Evolutionary conservation across 2,888 invertebrate genomes (phyloP).

Genomic region (Mallateleia sp.): DNA sequence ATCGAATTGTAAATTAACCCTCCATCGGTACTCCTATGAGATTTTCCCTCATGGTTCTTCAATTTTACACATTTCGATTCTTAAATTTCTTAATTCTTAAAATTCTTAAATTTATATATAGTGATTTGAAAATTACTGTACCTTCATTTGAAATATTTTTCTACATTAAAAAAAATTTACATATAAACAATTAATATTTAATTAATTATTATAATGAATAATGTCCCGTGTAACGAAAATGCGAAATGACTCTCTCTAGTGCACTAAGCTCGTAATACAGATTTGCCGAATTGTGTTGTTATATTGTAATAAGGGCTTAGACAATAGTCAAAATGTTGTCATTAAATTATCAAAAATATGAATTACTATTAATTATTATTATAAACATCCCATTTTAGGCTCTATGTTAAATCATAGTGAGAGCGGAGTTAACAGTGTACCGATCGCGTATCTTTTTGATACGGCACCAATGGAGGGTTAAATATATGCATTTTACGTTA

Average conservation of each 20-base stretch:
- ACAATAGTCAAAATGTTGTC: too few relatives aligned
- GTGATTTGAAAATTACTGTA: neutral
- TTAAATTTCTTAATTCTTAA: too few relatives aligned
- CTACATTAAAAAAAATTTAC: conserved; percentile 1
- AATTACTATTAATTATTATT: too few relatives aligned
- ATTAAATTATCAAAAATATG: too few relatives aligned
- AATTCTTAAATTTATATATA: neutral
- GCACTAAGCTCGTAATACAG: neutral
- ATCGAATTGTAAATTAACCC: neutral
- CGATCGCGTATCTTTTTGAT: too few relatives aligned
- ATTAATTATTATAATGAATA: neutral
- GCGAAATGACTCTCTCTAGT: neutral
- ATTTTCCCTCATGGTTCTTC: neutral
- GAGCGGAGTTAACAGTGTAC: too few relatives aligned
- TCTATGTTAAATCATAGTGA: too few relatives aligned
- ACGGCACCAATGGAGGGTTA: too few relatives aligned
- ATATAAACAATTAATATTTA: neutral
- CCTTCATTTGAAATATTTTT: neutral
- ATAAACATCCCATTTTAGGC: too few relatives aligned
- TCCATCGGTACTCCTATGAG: neutral
- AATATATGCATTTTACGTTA: too few relatives aligned
- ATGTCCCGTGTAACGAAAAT: neutral
- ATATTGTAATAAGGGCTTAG: too few relatives aligned
- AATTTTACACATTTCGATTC: conserved; percentile 5
- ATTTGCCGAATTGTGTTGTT: neutral